Conservation (phyloP, 1,140 invertebrate genomes). For the Rhopalosiphum maidis region DNA sequence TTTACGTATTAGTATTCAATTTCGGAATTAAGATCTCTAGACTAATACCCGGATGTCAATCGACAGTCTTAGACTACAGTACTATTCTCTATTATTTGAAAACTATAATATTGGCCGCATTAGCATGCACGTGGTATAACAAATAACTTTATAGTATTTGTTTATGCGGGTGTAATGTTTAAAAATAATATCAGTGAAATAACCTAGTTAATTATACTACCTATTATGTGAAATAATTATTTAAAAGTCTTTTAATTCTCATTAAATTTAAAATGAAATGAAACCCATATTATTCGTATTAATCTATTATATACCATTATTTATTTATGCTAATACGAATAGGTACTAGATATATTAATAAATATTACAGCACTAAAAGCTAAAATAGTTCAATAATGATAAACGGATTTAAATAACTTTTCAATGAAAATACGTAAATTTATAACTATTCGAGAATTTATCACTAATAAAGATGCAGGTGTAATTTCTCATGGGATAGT, state of each 20-base stretch:
- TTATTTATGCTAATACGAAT: neutral
- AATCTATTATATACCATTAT: neutral
- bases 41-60: neutral
- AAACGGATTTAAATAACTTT: neutral
- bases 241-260: neutral
- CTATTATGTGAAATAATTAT: neutral
- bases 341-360: neutral
- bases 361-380: neutral
- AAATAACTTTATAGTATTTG: neutral
- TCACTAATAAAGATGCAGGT: constrained; percentile 5
- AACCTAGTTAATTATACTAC: neutral
- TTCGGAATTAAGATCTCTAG: neutral
- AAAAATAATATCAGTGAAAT: neutral
- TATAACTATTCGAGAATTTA: constrained; percentile 5
- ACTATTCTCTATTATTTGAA: neutral
- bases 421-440: neutral
- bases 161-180: neutral
- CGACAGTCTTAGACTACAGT: neutral
- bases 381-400: neutral
- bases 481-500: neutral
- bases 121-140: neutral
- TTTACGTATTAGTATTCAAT: neutral
- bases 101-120: neutral
- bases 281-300: neutral
- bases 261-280: neutral